A percentile compares a stretch with the other conserved stretches of the same genome.
phyloP scores from a whole-genome alignment of 2,797 vertebrate genomes.

The Urophycis tenuis region DNA sequence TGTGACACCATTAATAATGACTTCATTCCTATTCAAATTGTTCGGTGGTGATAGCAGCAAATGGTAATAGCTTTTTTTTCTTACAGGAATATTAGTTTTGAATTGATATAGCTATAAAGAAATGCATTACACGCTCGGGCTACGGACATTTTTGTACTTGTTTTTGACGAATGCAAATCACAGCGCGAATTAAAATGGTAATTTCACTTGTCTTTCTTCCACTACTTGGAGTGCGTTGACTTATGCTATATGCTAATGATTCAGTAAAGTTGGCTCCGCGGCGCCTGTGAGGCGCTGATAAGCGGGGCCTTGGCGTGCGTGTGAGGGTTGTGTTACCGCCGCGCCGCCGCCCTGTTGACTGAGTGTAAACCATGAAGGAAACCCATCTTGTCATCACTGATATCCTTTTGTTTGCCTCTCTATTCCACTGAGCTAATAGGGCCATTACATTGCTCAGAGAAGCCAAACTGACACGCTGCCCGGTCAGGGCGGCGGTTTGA shows the following conservation, averaged over 20 bases:
- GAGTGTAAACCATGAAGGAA: background rate
- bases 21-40: constrained; percentile 42
- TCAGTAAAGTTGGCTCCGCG: constrained; percentile 25
- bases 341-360: constrained; percentile 8
- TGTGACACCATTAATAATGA: constrained; percentile 40
- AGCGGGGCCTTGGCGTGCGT: background rate
- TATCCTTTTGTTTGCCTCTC: background rate
- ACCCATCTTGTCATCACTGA: background rate
- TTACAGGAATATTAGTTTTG: constrained; percentile 13
- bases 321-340: background rate
- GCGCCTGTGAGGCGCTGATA: constrained; percentile 48
- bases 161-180: constrained; percentile 30
- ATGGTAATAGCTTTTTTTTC: constrained; percentile 1
- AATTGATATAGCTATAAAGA: constrained; percentile 13
- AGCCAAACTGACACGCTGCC: no score
- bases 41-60: constrained; percentile 3
- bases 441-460: background rate
- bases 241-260: constrained; percentile 36
- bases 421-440: background rate
- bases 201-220: constrained; percentile 25
- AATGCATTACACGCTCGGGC: background rate
- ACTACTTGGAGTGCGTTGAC: constrained; percentile 20
- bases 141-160: constrained; percentile 9
- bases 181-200: constrained; percentile 12
- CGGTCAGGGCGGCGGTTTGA: background rate